phyloP scores from a whole-genome alignment of 2,888 invertebrate genomes.

The Mycogona germanica region DNA sequence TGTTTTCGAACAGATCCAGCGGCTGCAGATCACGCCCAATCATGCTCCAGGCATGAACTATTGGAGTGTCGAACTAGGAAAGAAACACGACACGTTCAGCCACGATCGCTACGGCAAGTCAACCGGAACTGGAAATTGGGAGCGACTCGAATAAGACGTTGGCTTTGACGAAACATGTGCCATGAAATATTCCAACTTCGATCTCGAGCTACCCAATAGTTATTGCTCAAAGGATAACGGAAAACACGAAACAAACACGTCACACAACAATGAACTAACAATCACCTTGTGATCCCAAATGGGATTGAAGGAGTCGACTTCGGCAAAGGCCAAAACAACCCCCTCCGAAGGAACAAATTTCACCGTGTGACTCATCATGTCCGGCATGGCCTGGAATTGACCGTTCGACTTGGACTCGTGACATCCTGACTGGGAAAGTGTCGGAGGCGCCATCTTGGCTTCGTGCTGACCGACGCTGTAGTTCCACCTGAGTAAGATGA shows the following conservation, averaged over 20 bases:
- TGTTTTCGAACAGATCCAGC: conserved; percentile 54
- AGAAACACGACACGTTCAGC: conserved; percentile 20
- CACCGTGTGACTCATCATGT: too few species aligned
- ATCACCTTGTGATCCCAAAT: conserved; percentile 65
- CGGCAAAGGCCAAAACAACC: conserved; percentile 50
- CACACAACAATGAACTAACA: too few species aligned
- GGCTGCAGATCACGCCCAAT: conserved; percentile 49
- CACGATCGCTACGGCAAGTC: too few species aligned
- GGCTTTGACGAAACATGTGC: conserved; percentile 1
- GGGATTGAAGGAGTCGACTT: conserved; percentile 43
- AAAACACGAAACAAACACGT: too few species aligned
- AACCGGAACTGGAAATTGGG: too few species aligned
- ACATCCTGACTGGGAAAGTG: neutral
- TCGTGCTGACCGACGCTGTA: conserved; percentile 88
- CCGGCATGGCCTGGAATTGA: neutral
- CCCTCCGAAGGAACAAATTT: conserved; percentile 47
- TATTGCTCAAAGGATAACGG: too few species aligned
- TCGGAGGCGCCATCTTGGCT: conserved; percentile 35
- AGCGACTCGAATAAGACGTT: neutral
- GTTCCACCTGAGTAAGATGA: conserved; percentile 61
- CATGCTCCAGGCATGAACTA: conserved; percentile 78
- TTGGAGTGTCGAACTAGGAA: conserved; percentile 63
- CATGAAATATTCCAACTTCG: too few species aligned
- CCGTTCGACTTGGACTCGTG: neutral
- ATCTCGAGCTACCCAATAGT: too few species aligned